Base-by-base conservation (phyloP, 2,113 vertebrate species). In the Athene cunicularia region DNA sequence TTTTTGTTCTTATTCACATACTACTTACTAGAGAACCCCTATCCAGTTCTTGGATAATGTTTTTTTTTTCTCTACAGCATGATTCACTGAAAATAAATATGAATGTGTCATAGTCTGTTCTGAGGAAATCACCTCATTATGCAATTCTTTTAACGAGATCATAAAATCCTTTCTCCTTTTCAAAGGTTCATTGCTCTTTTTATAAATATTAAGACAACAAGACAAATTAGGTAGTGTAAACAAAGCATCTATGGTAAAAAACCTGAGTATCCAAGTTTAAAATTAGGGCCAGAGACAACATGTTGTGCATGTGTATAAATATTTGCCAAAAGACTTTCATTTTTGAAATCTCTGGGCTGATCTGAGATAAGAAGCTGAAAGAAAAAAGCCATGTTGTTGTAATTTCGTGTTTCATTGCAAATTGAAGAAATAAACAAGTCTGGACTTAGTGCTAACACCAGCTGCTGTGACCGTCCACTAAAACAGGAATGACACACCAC, bases 11-110 rank as follows among this genome's bases (percentile, higher is more conserved):
- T 58, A 39, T 35, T 90, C 71, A 49, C 15, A 2, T 63, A 5
- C 75, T 14, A 5, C 75, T 14, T 67, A 52, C 60, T 53, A 35
- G 24, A 88, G 20, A 62, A 79, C 14, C 58, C 35, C 33, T 43
- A 8, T 56, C 30, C 16, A 16, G 8, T 64, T 83, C 68, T 62
- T 55, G 15, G 16, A 75, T 50, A 63, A 66, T 74, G 22, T 64
- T 82, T 97, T 93, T n/a, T n/a, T 76, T 93, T 80, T 17, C 41
- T 45, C 28, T 49, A 27, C 6, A 30, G 26, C 17, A 26, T 91
- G 80, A 95, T 83, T 96, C 91, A 94, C n/a, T 88, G 63, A 83
- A 92, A 84, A 86, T 58, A 76, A 92, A 88, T 80, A 95, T 1
- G 21, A 90, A 90, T 76, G 75, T 88, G 67, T 86, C 88, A 93